Evolutionary conservation across 2,888 invertebrate genomes (phyloP).

Genomic region (Leptura quadrifasciata): DNA sequence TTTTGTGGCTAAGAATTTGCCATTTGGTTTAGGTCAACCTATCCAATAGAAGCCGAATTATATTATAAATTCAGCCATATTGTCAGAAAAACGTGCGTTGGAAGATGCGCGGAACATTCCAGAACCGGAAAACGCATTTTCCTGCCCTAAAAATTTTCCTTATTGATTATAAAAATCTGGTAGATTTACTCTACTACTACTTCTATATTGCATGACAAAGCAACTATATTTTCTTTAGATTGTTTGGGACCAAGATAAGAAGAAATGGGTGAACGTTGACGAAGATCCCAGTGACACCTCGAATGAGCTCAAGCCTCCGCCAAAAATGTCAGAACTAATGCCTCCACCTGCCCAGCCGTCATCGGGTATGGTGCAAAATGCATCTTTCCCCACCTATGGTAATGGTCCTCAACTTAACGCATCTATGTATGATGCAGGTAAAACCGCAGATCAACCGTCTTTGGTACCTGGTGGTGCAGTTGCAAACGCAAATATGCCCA

Average conservation of each 20-base stretch:
- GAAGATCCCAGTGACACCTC: conserved; percentile 79
- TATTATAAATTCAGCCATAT: no score
- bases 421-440: conserved; percentile 37
- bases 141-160: no score
- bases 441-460: conserved; percentile 30
- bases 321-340: conserved; percentile 80
- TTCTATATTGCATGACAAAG: no score
- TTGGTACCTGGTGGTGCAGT: conserved; percentile 14
- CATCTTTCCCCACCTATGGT: conserved; percentile 35
- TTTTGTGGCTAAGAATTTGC: no score
- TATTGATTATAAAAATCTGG: no score
- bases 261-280: conserved; percentile 91
- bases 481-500: conserved; percentile 11
- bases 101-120: no score
- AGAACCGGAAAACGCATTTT: no score
- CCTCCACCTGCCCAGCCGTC: conserved; percentile 49
- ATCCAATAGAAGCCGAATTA: no score
- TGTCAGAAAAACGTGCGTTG: no score
- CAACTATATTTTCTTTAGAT: conserved; percentile 80
- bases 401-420: conserved; percentile 36
- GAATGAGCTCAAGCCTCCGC: conserved; percentile 80
- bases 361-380: conserved; percentile 36
- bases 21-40: no score
- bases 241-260: conserved; percentile 93
- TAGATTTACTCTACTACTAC: no score